Evolutionary conservation across 64 coral and sea anemone species (phyloP).

Genomic region (Actinia tenebrosa): DNA sequence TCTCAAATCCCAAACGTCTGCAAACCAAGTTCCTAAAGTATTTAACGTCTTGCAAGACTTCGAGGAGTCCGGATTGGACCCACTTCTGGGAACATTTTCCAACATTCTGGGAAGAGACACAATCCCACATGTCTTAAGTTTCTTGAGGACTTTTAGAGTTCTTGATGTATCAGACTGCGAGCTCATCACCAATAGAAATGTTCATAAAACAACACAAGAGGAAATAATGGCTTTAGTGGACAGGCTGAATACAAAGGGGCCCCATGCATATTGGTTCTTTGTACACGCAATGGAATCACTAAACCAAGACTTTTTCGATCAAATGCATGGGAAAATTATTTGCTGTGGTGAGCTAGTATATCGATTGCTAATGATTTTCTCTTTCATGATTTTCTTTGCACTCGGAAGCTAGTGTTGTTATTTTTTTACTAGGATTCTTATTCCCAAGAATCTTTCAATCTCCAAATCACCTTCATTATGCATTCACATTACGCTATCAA

Average conservation of each 20-base stretch:
- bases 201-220: not conserved
- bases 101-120: not conserved
- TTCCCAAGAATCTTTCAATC: not conserved
- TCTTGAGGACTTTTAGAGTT: conserved; percentile 10
- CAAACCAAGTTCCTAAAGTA: not conserved
- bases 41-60: not conserved
- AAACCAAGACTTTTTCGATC: not conserved
- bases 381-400: too few relatives aligned
- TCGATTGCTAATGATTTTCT: not conserved
- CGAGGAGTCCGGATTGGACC: not conserved
- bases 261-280: conserved; percentile 19
- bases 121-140: not conserved
- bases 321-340: conserved; percentile 5
- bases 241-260: not conserved
- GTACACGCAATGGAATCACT: not conserved
- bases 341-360: conserved; percentile 22
- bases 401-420: too few relatives aligned
- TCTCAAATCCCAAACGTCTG: not conserved
- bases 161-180: conserved; percentile 22
- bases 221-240: conserved; percentile 1
- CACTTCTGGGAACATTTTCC: not conserved
- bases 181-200: not conserved
- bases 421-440: not conserved
- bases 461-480: too few relatives aligned
- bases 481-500: too few relatives aligned